A percentile compares a stretch with the other conserved stretches of the same genome.
These are phyloP conservation scores for Onychostoma macrolepis DNA, from an alignment of 2,113 vertebrate species.

Conservation along the genomic window DNA sequence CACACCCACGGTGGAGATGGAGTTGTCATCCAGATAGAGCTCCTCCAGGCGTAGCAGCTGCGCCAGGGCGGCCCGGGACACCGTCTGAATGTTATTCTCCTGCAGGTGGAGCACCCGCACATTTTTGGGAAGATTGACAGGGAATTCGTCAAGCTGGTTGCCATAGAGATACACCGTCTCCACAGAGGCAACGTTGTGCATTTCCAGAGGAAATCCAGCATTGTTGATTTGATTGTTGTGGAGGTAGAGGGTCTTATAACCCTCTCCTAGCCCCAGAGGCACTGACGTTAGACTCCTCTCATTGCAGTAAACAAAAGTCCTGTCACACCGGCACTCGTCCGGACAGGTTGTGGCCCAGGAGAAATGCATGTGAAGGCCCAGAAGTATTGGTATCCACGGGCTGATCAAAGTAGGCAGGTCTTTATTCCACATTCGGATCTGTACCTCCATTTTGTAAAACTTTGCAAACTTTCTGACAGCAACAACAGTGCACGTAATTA, in stretches of 20 bases:
- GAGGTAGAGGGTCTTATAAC: constrained; percentile 94
- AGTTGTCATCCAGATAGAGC: constrained; percentile 91
- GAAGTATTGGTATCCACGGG: constrained; percentile 84
- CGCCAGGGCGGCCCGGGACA: constrained; percentile 85
- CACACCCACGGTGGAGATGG: constrained; percentile 91
- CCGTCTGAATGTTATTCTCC: constrained; percentile 95
- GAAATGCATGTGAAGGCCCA: constrained; percentile 87
- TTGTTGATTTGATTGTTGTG: constrained; percentile 99
- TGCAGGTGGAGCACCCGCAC: constrained; percentile 89
- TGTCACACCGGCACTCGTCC: constrained; percentile 90
- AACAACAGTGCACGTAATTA: constrained; percentile 25
- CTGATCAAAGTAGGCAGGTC: constrained; percentile 80
- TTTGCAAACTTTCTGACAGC: constrained; percentile 32
- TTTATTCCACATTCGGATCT: constrained; percentile 82
- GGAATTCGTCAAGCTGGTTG: constrained; percentile 93
- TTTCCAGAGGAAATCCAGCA: constrained; percentile 90
- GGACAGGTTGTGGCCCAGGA: constrained; percentile 83
- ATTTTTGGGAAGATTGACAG: constrained; percentile 91
- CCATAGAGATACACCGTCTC: constrained; percentile 93
- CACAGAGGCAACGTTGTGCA: constrained; percentile 88
- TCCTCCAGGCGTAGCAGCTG: constrained; percentile 90
- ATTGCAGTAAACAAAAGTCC: constrained; percentile 94
- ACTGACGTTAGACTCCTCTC: constrained; percentile 95
- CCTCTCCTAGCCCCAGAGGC: constrained; percentile 94
- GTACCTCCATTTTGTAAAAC: constrained; percentile 82